Percentiles rank a stretch among this genome's conserved stretches.
Conservation (phyloP, 2,797 vertebrate species). For the Enteromius argenteus region DNA sequence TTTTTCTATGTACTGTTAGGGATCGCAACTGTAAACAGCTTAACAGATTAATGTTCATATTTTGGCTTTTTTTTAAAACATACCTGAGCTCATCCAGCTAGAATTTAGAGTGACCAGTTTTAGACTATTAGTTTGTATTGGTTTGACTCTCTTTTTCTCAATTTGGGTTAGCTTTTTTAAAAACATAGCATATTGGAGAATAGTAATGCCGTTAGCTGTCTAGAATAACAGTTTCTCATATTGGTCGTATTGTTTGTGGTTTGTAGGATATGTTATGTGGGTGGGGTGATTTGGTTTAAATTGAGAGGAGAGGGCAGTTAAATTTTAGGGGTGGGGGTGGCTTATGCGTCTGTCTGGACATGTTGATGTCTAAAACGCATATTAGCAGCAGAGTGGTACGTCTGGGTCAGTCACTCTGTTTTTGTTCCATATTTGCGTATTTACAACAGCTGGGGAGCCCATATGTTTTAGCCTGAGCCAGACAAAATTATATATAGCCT, state of each 20-base stretch:
- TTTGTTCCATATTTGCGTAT: constrained; percentile 71
- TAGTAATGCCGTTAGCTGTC: background rate
- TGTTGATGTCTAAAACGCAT: constrained; percentile 56
- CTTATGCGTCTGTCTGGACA: constrained; percentile 53
- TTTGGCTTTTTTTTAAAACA: background rate
- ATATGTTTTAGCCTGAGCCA: constrained; percentile 69
- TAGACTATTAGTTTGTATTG: background rate
- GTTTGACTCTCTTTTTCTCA: background rate
- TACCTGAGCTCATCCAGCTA: background rate
- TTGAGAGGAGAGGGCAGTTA: constrained; percentile 23
- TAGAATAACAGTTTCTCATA: constrained; percentile 32
- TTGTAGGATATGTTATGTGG: constrained; percentile 13
- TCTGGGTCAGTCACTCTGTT: constrained; percentile 59
- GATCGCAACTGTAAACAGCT: background rate
- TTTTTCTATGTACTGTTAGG: background rate
- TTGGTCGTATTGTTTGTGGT: constrained; percentile 7
- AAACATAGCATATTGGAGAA: background rate
- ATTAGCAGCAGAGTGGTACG: constrained; percentile 53
- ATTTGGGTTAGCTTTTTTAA: background rate
- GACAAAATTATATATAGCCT: constrained; percentile 66
- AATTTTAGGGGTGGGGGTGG: constrained; percentile 13
- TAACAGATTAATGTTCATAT: background rate
- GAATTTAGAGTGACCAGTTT: background rate
- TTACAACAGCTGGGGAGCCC: constrained; percentile 70
- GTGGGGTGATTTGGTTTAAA: constrained; percentile 34